These are phyloP conservation scores for Ormyrus labotus DNA, from an alignment of 2,888 invertebrate species.

Conservation along the genomic window DNA sequence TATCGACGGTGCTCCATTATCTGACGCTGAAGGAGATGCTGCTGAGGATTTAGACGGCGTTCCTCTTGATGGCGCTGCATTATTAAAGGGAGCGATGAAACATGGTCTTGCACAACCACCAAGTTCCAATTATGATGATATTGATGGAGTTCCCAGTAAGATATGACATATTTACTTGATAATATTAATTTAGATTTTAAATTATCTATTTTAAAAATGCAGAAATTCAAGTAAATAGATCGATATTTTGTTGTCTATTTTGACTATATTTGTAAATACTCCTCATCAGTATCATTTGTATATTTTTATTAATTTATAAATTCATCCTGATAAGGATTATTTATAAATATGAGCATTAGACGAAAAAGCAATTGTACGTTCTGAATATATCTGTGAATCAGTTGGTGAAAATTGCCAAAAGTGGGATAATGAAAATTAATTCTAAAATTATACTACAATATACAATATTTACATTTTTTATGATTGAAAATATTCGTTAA, in stretches of 20 bases:
- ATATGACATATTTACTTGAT: conserved; percentile 4
- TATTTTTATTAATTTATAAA: no score
- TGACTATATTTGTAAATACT: no score
- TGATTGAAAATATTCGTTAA: conserved; percentile 15
- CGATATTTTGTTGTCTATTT: no score
- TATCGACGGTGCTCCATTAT: conserved; percentile 83
- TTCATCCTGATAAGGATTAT: no score
- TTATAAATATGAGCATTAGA: no score
- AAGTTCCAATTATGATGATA: conserved; percentile 79
- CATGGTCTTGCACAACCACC: conserved; percentile 74
- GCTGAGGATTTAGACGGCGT: conserved; percentile 80
- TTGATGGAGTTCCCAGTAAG: conserved; percentile 83
- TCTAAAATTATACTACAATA: no score
- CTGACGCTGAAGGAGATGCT: conserved; percentile 76
- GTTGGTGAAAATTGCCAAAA: no score
- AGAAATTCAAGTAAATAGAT: no score
- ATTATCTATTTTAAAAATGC: conserved; percentile 6
- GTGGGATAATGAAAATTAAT: no score
- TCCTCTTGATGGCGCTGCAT: conserved; percentile 88
- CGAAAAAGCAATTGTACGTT: no score
- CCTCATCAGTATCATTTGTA: no score
- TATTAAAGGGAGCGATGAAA: conserved; percentile 84
- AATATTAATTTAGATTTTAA: background rate
- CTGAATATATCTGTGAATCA: no score
- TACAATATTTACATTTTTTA: background rate